phyloP scores from a whole-genome alignment of 2,888 invertebrate species.

The Herminia tarsipennalis region DNA sequence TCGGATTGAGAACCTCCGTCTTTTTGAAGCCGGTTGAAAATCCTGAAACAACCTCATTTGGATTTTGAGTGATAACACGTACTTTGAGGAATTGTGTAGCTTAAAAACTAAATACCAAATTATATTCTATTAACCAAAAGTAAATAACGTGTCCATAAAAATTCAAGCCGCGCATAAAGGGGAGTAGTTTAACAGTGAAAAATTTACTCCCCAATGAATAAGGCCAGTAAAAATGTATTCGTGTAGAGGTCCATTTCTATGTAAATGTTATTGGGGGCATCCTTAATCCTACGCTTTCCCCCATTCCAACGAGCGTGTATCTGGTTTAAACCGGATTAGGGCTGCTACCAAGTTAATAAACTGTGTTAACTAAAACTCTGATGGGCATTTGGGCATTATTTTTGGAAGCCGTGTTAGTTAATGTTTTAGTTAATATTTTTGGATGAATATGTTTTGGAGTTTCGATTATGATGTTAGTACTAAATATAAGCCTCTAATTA shows the following conservation, averaged over 20 bases:
- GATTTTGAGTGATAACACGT: background rate
- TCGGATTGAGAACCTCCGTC: no score
- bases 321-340: slow-evolving; percentile 77
- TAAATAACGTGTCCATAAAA: slow-evolving; percentile 35
- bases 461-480: background rate
- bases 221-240: slow-evolving; percentile 71
- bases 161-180: slow-evolving; percentile 35
- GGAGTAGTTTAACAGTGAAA: slow-evolving; percentile 53
- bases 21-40: no score
- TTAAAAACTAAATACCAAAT: background rate
- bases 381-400: slow-evolving; percentile 39
- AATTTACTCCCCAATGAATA: slow-evolving; percentile 58
- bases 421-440: slow-evolving; percentile 12
- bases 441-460: background rate
- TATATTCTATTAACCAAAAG: slow-evolving; percentile 23
- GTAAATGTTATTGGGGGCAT: slow-evolving; percentile 79
- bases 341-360: slow-evolving; percentile 59
- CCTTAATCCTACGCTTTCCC: slow-evolving; percentile 76
- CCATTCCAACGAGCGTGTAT: slow-evolving; percentile 70
- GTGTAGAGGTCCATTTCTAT: slow-evolving; percentile 69
- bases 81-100: background rate
- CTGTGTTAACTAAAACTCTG: slow-evolving; percentile 48
- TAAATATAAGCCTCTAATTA: background rate
- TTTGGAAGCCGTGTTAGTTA: slow-evolving; percentile 24
- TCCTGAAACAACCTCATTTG: no score